Evolutionary conservation across 2,797 vertebrate species (phyloP), one percentile per base, ranked within the genome.

Genomic region (Sebastes steindachneri): DNA sequence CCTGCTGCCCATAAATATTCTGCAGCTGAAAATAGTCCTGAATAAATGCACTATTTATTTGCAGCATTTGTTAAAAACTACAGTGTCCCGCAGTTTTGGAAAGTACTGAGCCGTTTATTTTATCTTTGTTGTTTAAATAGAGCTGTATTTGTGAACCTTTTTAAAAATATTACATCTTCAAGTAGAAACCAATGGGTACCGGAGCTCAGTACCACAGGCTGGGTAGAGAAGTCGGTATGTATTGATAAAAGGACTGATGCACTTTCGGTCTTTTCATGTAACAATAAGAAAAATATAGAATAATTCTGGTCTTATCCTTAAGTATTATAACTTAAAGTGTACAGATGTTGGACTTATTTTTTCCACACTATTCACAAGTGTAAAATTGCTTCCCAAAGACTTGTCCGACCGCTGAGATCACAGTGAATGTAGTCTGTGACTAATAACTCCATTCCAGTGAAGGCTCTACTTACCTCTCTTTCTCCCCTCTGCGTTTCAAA

Each of bases 401-500:
- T 57, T 53, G 15, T 63, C 28, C 6, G 14, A 54, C 19, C 17
- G 53, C 28, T 68, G 65, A 83, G 57, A 35, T 85, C 73, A 73
- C 59, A 67, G 26, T 57, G 15, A 9, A 64, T 33, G n/a, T 48
- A 72, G 54, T 66, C 60, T 81, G 65, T 37, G 62, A 77, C 4
- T 41, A 82, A 75, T 65, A 80, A 73, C 37, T 48, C n/a, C 77
- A 73, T 31, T 48, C 17, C 74, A 73, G 48, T 70, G 66, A 55
- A 75, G 54, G 63, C n/a, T 85, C 73, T 25, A 54, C 55, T 71
- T 66, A 63, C 31, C 29, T 17, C 57, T 64, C 26, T 45, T 58
- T 51, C 23, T 51, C 58, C 41, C 14, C 51, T 75, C 54, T 57
- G 64, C 12, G 1, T 83, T 75, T 75, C 71, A 65, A 48, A 88